Conservation (phyloP, 2,888 invertebrate genomes). For the Copidosoma aretas region DNA sequence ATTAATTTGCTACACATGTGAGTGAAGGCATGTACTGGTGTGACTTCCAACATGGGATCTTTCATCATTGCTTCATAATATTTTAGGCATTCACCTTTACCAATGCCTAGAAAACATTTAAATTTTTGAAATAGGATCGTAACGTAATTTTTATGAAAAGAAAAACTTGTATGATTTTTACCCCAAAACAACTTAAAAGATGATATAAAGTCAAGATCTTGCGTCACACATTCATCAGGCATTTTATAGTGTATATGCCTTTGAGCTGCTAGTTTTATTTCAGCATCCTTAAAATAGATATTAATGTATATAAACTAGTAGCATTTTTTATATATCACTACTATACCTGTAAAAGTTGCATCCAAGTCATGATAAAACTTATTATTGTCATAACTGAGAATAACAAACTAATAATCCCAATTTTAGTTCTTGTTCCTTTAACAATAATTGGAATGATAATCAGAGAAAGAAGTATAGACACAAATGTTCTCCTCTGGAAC, state of each 20-base stretch:
- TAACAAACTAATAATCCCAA: slow-evolving; percentile 41
- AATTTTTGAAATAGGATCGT: not conserved
- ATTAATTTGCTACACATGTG: slow-evolving; percentile 48
- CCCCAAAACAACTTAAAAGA: slow-evolving; percentile 37
- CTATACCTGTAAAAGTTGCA: slow-evolving; percentile 51
- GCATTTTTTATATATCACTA: slow-evolving; percentile 9
- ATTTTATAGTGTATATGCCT: slow-evolving; percentile 46
- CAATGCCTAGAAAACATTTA: slow-evolving; percentile 37
- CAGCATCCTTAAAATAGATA: slow-evolving; percentile 48
- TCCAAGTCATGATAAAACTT: slow-evolving; percentile 53
- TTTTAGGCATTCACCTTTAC: slow-evolving; percentile 49
- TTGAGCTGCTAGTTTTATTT: slow-evolving; percentile 47
- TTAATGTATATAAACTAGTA: slow-evolving; percentile 1
- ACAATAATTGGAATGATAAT: slow-evolving; percentile 37
- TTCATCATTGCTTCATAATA: slow-evolving; percentile 51
- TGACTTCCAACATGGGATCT: slow-evolving; percentile 52
- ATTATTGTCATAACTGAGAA: slow-evolving; percentile 44
- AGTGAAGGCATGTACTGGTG: slow-evolving; percentile 52
- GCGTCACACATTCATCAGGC: slow-evolving; percentile 51
- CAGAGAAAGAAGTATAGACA: slow-evolving; percentile 29
- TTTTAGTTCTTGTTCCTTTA: slow-evolving; percentile 40
- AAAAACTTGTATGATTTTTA: slow-evolving; percentile 41
- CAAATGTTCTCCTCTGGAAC: slow-evolving; percentile 41
- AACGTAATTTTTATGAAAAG: slow-evolving; percentile 7
- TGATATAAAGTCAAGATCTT: slow-evolving; percentile 47